Evolutionary conservation across 2,797 vertebrate species (phyloP), one percentile per base, ranked within the genome.

Genomic region (Cynodonichthys magdalenae): DNA sequence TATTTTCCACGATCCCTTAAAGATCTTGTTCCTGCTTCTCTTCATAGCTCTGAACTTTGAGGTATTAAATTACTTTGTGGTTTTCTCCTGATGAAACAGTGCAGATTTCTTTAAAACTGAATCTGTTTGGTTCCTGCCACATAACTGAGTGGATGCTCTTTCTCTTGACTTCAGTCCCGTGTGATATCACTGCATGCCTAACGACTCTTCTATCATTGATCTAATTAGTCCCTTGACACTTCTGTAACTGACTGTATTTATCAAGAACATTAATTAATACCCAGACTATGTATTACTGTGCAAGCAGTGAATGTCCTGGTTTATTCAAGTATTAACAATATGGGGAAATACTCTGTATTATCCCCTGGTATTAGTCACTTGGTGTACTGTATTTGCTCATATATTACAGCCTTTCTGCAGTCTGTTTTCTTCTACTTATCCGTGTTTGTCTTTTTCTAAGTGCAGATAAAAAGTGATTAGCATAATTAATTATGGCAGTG

Each of bases 141-240:
- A 86, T 90, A 89, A 91, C 84, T 51, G 70, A 91, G 85, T 78
- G 81, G 77, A 75, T 79, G 79, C 84, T 76, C 83, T 78, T 61
- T 69, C 53, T 60, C 71, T 84, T 86, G 84, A 77, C 74, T 79
- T 71, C 53, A 31, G 55, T 87, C 86, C 87, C 82, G 59, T 75
- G 76, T 74, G 80, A 90, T 83, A 91, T 83, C 55, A 71, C 67
- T 59, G 80, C 79, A 76, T 89, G 80, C 85, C 80, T 81, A 89
- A 89, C 60, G 74, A 69, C 82, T 81, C 81, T 68, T 80, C 85
- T 88, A 79, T 84, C 84, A 49, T 67, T 87, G 78, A 79, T 92
- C 89, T 95, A 95, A 94, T 95, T 94, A 94, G 85, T 94, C 92
- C 90, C 93, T 71, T 58, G 89, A 80, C 78, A 79, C 84, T 49